Evolutionary conservation across 92 coral and sea anemone genomes (phyloP).

Genomic region (Ricordea florida): DNA sequence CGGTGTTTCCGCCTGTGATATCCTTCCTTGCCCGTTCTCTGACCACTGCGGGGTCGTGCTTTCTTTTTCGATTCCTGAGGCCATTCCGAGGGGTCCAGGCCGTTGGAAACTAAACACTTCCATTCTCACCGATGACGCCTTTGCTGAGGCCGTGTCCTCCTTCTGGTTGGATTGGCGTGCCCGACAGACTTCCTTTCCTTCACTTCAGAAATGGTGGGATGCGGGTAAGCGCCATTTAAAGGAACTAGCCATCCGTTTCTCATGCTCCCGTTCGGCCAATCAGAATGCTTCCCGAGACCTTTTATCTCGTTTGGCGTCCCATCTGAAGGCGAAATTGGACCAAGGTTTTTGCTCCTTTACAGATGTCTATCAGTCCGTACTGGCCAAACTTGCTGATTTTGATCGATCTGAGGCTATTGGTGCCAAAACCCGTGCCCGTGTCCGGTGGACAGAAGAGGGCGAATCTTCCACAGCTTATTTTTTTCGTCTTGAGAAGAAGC

Average conservation of each 20-base stretch:
- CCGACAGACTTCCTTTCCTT: neutral
- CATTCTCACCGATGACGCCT: neutral
- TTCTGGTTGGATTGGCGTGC: slow-evolving; percentile 1
- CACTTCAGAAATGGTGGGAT: slow-evolving; percentile 47
- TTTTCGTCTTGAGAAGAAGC: neutral
- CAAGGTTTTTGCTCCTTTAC: neutral
- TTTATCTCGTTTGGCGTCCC: neutral
- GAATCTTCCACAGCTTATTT: slow-evolving; percentile 19
- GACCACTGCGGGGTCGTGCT: neutral
- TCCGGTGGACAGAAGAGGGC: slow-evolving; percentile 36
- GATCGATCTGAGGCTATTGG: neutral
- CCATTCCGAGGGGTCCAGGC: neutral
- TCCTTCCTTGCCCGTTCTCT: no score
- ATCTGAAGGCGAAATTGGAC: slow-evolving; percentile 1
- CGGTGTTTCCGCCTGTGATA: no score
- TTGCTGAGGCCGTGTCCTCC: neutral
- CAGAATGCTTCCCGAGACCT: neutral
- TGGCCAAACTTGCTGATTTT: neutral
- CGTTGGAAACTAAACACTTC: slow-evolving; percentile 20
- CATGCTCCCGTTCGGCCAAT: neutral
- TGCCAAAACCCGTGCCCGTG: neutral
- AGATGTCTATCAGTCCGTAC: neutral
- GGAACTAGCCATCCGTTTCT: neutral
- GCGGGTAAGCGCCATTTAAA: slow-evolving; percentile 3
- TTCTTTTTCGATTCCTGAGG: neutral